Evolutionary conservation across 92 coral and sea anemone species (phyloP).

Genomic region (Epizoanthus ramosus): DNA sequence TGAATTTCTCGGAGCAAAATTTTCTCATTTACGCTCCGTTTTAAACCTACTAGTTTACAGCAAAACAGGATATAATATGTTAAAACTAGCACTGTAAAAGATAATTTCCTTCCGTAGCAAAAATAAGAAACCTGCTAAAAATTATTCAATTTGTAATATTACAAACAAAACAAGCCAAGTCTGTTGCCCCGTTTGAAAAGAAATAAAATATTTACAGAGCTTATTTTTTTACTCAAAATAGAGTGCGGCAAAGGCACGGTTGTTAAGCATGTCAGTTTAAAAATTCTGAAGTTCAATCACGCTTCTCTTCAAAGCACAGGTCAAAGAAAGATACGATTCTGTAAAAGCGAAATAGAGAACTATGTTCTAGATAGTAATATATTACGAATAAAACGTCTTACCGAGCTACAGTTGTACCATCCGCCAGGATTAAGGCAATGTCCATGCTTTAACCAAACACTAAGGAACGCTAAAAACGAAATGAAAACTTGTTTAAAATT

Average conservation of each 20-base stretch:
- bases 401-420: slow-evolving; percentile 1
- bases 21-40: background rate
- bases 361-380: background rate
- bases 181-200: background rate
- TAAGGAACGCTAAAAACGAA: background rate
- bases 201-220: too few species aligned
- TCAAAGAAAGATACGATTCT: background rate
- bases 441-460: background rate
- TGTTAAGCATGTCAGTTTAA: background rate
- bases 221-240: background rate
- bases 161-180: background rate
- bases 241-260: background rate
- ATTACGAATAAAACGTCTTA: background rate
- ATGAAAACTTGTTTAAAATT: background rate
- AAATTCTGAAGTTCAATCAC: background rate
- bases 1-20: background rate
- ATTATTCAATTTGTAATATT: background rate
- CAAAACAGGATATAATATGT: background rate
- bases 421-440: background rate
- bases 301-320: background rate
- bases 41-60: too few species aligned
- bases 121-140: background rate
- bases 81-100: background rate
- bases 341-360: background rate
- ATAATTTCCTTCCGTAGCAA: background rate